Base-by-base conservation (phyloP, 2,888 invertebrate genomes). In the Hyposoter didymator region DNA sequence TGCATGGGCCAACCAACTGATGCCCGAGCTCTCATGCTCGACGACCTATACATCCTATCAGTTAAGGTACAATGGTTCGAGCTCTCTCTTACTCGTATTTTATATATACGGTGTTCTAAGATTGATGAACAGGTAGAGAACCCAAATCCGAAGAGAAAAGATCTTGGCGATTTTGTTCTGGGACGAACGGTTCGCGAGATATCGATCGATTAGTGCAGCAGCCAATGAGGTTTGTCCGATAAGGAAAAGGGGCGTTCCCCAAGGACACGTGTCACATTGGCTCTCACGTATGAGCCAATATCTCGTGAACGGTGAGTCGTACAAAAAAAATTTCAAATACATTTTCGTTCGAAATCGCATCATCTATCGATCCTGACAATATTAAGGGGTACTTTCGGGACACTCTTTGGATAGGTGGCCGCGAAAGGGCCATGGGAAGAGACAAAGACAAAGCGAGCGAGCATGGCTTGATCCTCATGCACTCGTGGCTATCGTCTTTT, bases 1-100 rank as follows among this genome's bases (percentile, higher is more conserved):
- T 90, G 90, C 90, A 90, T 89, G 89, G 85, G 84, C 87, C 88
- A 73, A 72, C 72, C 72, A 73, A 80, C 88, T 86, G 84, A 87
- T 88, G 88, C 87, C 87, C 88, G 87, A 88, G 85, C 49, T 52
- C 82, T 87, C 88, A 88, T 80, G 73, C 72, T 52, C 72, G 70
- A 72, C 72, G 62, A 64, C 49, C 64, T 73, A 80, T 43, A 80
- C 80, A 39, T 80, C 73, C 80, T 72, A 73, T 72, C 87, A 87
- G 75, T 62, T 62, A 47, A 75, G 72, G 75, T 67, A 84, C 80
- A 84, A 81, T 76, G 87, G 88, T 82, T 85, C 89, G 80, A 72
- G 81, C 80, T 59, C 59, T 59, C 28, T 59, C 59, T 28, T 59
- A 14, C 28, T 59, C 59, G 28, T 28, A 59, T 59, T 59, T 59